Evolutionary conservation across 1,140 invertebrate species (phyloP), one percentile per base, ranked within the genome.

Genomic region (Drosophila pachea): DNA sequence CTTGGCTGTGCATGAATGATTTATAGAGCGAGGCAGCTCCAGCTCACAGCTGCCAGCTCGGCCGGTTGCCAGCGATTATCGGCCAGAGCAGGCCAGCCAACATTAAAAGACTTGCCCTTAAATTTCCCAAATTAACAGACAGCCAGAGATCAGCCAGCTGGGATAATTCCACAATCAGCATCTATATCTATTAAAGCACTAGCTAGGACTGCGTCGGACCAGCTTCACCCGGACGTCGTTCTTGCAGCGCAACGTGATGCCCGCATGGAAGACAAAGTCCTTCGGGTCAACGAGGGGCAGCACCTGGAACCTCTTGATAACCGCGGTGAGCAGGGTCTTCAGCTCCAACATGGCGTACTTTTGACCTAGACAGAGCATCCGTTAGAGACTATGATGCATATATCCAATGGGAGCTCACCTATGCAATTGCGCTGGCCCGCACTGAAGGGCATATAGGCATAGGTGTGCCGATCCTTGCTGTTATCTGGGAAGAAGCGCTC

Each of bases 401-500:
- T 9, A 11, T 14, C 29, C 2, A 4, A 2, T 0, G 0, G 2
- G 12, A 7, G 12, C 56, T 49, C 55, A 87, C 87, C 88, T 38
- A 89, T 88, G 48, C 88, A 89, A 67, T 89, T 89, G 6, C 88
- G 61, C 31, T 83, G 84, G 0, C 87, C 87, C 9, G 84, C 88
- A 68, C 87, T 89, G 74, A 95, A 95, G 29, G 94, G 93, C 22
- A 94, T 86, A 75, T 90, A 93, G 6, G 91, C 76, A 64, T 89
- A 92, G 0, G 86, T 90, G 58, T 89, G 87, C 55, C 90, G 64
- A 70, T 88, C 74, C 76, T 76, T 12, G 12, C 74, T 36, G 91
- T 87, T 90, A 95, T 97, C 88, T 92, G 91, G 54, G 70, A 61
- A 73, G 90, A 96, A 97, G 77, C 95, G 90, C 33, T 96, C 94